These are phyloP conservation scores for Neodiprion fabricii DNA, from an alignment of 1,140 invertebrate species.

Conservation along the genomic window DNA sequence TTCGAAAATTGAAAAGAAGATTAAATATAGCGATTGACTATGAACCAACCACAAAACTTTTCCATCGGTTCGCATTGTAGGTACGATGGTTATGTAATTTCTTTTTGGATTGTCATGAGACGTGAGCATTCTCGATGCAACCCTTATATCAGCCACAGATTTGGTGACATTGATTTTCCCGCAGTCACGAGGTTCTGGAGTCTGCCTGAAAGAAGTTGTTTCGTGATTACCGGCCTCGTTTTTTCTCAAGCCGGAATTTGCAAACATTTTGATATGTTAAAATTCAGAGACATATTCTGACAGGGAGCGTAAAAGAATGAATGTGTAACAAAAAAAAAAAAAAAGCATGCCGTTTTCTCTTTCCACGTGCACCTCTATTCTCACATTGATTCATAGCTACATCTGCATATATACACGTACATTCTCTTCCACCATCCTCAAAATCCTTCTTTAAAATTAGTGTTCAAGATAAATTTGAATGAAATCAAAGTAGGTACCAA, in stretches of 20 bases:
- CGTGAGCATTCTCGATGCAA: neutral
- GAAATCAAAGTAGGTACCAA: no score
- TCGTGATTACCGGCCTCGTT: neutral
- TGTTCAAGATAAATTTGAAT: no score
- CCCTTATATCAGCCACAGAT: neutral
- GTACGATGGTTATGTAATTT: neutral
- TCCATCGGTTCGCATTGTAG: neutral
- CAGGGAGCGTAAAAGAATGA: neutral
- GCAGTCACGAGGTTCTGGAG: slow-evolving; percentile 1
- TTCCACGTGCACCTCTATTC: slow-evolving; percentile 2
- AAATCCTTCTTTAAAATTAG: no score
- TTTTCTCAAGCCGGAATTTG: neutral
- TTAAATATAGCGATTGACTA: no score
- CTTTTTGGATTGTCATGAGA: neutral
- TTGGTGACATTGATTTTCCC: slow-evolving; percentile 1
- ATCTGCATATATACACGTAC: no score
- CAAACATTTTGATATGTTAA: neutral
- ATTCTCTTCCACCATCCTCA: no score
- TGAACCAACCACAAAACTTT: neutral
- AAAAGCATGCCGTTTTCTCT: neutral
- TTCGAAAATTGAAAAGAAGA: no score
- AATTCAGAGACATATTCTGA: no score
- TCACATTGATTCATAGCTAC: no score
- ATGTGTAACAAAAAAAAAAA: neutral
- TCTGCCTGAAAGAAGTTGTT: neutral